These are phyloP conservation scores for Protobothrops mucrosquamatus DNA, from an alignment of 2,113 vertebrate genomes.

Conservation along the genomic window DNA sequence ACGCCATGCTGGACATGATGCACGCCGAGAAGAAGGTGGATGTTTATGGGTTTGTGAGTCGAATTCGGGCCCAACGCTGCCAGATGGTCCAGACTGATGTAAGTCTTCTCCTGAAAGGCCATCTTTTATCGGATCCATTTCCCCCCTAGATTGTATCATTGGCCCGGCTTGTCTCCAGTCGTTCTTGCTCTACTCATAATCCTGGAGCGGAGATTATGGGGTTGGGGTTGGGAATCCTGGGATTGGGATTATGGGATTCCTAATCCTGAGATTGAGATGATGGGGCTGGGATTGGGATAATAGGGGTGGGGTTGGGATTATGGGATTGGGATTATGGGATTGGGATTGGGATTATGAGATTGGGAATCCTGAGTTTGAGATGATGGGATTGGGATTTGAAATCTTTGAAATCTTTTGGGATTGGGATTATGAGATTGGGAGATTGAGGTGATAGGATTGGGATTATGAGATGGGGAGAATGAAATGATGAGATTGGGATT, in stretches of 20 bases:
- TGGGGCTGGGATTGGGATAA: not conserved
- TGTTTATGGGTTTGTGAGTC: constrained; percentile 93
- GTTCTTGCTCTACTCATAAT: not conserved
- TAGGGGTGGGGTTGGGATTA: not conserved
- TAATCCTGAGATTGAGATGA: too few species aligned
- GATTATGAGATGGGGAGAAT: too few species aligned
- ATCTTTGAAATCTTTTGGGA: too few species aligned
- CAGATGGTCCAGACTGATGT: constrained; percentile 99
- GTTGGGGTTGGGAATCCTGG: too few species aligned
- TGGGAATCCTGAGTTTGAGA: too few species aligned
- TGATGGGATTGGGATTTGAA: too few species aligned
- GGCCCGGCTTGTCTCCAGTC: not conserved
- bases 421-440: too few species aligned
- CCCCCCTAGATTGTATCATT: not conserved
- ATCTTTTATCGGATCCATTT: not conserved
- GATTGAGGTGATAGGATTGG: too few species aligned
- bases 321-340: too few species aligned
- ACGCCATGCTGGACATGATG: constrained; percentile 99
- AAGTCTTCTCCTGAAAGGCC: constrained; percentile 54
- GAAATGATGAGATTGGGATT: too few species aligned
- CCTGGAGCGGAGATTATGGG: not conserved
- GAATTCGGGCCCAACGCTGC: constrained; percentile 95
- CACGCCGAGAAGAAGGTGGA: constrained; percentile 91
- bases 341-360: too few species aligned
- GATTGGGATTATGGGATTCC: too few species aligned